Evolutionary conservation across 53 echinoderm and acorn worm genomes (phyloP).

Genomic region (Holothuria scabra): DNA sequence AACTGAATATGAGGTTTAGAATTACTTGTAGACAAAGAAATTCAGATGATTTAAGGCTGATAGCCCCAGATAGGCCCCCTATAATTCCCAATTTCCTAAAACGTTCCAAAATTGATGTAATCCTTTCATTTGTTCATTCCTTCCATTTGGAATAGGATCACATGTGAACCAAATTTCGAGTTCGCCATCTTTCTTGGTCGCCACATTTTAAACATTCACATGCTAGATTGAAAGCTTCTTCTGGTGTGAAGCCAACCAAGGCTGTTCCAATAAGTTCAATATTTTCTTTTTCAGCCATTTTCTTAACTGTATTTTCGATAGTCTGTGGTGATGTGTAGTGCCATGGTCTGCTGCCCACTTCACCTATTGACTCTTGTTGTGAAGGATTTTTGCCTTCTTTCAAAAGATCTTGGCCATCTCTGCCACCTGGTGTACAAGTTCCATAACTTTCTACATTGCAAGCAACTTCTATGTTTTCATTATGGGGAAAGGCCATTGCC

Average conservation of each 20-base stretch:
- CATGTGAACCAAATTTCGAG: constrained; percentile 14
- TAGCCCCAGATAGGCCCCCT: no score
- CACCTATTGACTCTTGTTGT: not conserved
- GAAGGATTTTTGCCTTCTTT: not conserved
- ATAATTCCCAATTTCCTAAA: no score
- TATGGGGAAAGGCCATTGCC: constrained; percentile 91
- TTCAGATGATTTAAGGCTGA: no score
- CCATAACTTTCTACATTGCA: constrained; percentile 83
- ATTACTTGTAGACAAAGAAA: no score
- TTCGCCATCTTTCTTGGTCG: constrained; percentile 71
- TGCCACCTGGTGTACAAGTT: no score
- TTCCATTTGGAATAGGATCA: not conserved
- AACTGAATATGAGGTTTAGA: no score
- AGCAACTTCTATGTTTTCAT: constrained; percentile 84
- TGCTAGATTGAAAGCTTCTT: constrained; percentile 72
- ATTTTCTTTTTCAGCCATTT: constrained; percentile 62
- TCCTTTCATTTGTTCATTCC: no score
- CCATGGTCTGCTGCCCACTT: not conserved
- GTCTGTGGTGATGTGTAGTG: constrained; percentile 64
- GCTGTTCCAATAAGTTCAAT: constrained; percentile 71
- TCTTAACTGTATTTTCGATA: constrained; percentile 70
- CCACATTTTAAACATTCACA: constrained; percentile 61
- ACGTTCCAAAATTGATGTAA: no score
- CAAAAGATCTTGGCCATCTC: no score
- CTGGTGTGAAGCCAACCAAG: constrained; percentile 87